phyloP scores from a whole-genome alignment of 2,113 vertebrate genomes.

The Rhinoderma darwinii region DNA sequence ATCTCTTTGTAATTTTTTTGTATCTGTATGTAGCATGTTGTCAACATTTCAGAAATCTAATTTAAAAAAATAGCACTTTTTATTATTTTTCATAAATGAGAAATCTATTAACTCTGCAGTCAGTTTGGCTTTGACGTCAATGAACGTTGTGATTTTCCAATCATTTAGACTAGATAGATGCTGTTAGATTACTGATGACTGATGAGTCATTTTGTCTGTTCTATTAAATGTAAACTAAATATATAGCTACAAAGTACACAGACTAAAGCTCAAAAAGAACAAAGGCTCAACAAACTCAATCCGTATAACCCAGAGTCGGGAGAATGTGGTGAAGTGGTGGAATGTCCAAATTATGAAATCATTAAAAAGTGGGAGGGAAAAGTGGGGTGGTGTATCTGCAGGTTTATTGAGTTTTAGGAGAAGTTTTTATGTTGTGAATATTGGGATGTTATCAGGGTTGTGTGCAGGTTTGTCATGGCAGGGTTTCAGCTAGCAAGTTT shows the following conservation, averaged over 20 bases:
- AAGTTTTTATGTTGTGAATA: background rate
- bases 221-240: background rate
- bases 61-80: conserved; percentile 10
- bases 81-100: too few relatives aligned
- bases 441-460: too few relatives aligned
- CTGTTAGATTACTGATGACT: background rate
- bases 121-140: background rate
- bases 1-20: conserved; percentile 4
- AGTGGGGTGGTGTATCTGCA: background rate
- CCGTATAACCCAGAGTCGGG: background rate
- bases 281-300: background rate
- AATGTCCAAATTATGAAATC: background rate
- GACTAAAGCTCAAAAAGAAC: background rate
- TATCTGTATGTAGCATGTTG: background rate
- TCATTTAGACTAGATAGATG: background rate
- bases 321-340: background rate
- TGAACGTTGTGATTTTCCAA: background rate
- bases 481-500: too few relatives aligned
- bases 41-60: background rate
- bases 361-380: background rate
- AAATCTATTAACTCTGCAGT: background rate
- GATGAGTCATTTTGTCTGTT: background rate
- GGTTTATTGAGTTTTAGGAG: background rate
- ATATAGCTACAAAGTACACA: background rate
- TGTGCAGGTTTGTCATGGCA: too few relatives aligned